Evolutionary conservation across 2,888 invertebrate species (phyloP).

Genomic region (Polydrusus pterygomalis): DNA sequence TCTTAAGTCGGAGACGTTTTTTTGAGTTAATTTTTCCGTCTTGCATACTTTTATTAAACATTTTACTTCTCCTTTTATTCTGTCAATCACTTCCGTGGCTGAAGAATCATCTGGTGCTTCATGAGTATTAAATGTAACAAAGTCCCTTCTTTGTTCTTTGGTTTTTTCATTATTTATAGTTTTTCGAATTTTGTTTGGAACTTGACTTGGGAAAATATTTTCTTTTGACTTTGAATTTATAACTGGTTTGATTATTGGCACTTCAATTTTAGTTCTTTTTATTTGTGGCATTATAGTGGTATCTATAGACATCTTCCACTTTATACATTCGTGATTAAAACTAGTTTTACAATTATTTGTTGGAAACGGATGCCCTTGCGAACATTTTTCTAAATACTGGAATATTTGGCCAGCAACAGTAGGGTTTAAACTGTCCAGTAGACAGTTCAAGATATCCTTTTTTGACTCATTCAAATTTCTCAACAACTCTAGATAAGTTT

Average conservation of each 20-base stretch:
- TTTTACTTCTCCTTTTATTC: slow-evolving; percentile 60
- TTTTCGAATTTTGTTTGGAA: background rate
- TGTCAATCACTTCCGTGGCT: slow-evolving; percentile 56
- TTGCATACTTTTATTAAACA: slow-evolving; percentile 58
- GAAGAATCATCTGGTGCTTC: slow-evolving; percentile 42
- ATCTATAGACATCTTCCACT: slow-evolving; percentile 30
- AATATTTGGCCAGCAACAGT: slow-evolving; percentile 37
- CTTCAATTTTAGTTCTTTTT: slow-evolving; percentile 30
- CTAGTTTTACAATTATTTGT: background rate
- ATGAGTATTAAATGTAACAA: background rate
- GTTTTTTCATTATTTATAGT: background rate
- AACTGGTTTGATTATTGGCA: background rate
- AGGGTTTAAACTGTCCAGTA: slow-evolving; percentile 38
- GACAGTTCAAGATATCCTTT: slow-evolving; percentile 31
- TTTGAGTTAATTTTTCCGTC: slow-evolving; percentile 58
- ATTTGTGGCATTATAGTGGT: background rate
- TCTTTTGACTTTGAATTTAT: background rate
- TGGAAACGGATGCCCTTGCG: background rate
- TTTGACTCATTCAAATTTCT: slow-evolving; percentile 30
- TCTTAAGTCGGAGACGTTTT: slow-evolving; percentile 59
- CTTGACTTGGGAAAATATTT: background rate
- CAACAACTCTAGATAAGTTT: slow-evolving; percentile 35
- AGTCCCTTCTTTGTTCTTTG: background rate
- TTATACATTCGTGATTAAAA: slow-evolving; percentile 43
- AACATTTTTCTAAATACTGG: slow-evolving; percentile 29